Conservation (phyloP, 2,888 invertebrate species). For the Orchesella flavescens region DNA sequence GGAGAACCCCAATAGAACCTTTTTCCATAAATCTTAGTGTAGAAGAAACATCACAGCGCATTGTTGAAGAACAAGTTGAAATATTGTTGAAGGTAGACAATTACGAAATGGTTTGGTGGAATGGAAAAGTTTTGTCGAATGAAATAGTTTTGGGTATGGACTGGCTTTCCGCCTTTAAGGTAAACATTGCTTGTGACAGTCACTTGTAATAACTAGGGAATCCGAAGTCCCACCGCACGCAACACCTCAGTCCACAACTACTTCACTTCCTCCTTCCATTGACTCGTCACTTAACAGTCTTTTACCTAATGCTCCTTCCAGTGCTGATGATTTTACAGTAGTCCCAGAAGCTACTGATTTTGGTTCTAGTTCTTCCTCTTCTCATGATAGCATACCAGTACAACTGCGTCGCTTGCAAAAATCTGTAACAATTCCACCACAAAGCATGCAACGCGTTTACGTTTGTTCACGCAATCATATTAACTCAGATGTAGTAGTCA, state of each 20-base stretch:
- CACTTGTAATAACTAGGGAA: not conserved
- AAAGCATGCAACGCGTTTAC: too few relatives aligned
- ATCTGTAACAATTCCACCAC: too few relatives aligned
- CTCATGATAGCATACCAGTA: too few relatives aligned
- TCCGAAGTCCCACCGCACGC: not conserved
- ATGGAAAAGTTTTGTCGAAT: not conserved
- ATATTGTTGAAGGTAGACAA: not conserved
- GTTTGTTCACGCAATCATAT: too few relatives aligned
- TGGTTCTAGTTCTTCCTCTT: too few relatives aligned
- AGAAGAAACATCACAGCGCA: conserved; percentile 6
- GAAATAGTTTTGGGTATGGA: conserved; percentile 25
- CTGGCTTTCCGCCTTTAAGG: conserved; percentile 15
- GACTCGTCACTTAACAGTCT: not conserved
- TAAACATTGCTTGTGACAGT: not conserved
- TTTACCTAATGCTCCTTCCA: too few relatives aligned
- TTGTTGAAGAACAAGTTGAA: conserved; percentile 26
- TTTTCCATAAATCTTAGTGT: conserved; percentile 18
- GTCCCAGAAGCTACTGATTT: too few relatives aligned
- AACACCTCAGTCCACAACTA: not conserved
- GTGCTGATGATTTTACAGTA: too few relatives aligned
- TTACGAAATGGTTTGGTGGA: conserved; percentile 12
- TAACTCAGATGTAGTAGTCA: too few relatives aligned
- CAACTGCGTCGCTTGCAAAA: too few relatives aligned
- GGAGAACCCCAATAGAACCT: not conserved
- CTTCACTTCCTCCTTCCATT: too few relatives aligned